Percentiles rank a stretch among this genome's conserved stretches.
These are phyloP conservation scores for Fringilla coelebs DNA, from an alignment of 2,797 vertebrate genomes.

Conservation along the genomic window DNA sequence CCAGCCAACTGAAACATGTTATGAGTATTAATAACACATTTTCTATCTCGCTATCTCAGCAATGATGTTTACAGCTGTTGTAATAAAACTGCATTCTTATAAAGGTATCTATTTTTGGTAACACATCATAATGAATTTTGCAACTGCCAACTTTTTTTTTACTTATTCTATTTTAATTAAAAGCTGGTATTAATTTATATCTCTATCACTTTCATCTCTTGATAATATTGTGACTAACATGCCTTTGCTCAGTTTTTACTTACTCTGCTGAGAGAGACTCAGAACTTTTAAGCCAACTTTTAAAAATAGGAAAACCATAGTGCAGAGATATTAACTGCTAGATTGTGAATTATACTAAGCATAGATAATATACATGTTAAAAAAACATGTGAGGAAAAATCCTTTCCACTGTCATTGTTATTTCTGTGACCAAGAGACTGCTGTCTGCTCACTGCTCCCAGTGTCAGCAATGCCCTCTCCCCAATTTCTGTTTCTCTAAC, in stretches of 20 bases:
- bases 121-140: slow-evolving; percentile 42
- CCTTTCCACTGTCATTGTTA: neutral
- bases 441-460: neutral
- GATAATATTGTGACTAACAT: slow-evolving; percentile 58
- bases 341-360: neutral
- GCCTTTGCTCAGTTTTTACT: slow-evolving; percentile 7
- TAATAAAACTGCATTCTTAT: slow-evolving; percentile 50
- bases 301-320: neutral
- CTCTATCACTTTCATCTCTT: slow-evolving; percentile 59
- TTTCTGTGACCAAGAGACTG: neutral
- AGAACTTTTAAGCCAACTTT: neutral
- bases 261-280: neutral
- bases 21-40: slow-evolving; percentile 3
- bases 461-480: neutral
- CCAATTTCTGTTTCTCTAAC: neutral
- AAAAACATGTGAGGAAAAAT: neutral
- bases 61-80: slow-evolving; percentile 26
- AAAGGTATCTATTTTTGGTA: slow-evolving; percentile 60
- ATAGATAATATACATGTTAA: neutral
- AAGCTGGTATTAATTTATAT: slow-evolving; percentile 45
- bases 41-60: slow-evolving; percentile 40
- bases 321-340: neutral
- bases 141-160: slow-evolving; percentile 39
- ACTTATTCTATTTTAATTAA: slow-evolving; percentile 61
- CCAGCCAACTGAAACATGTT: slow-evolving; percentile 10